Conservation (phyloP, 1,140 invertebrate genomes). For the Apis cerana region DNA sequence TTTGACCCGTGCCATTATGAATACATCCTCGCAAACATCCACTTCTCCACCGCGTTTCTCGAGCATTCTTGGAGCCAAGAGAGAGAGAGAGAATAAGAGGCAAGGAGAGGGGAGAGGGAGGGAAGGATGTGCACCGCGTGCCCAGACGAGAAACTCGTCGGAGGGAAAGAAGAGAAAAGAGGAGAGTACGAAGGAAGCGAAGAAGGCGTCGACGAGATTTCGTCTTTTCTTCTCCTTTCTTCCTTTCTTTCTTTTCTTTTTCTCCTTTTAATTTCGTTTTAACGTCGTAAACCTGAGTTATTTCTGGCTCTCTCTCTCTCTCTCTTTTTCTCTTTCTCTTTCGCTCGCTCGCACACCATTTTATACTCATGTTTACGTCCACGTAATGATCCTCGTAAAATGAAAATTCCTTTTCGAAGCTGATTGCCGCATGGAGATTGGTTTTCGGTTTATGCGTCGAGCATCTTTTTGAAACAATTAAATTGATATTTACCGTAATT, state of each 20-base stretch:
- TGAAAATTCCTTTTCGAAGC: background rate
- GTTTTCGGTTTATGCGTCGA: background rate
- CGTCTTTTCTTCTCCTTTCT: slow-evolving; percentile 44
- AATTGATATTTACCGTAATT: no score
- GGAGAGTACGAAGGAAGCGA: slow-evolving; percentile 30
- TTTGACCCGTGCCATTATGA: slow-evolving; percentile 59
- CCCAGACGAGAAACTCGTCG: slow-evolving; percentile 56
- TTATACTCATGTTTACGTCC: slow-evolving; percentile 25
- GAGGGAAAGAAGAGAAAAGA: slow-evolving; percentile 31
- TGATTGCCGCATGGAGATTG: background rate
- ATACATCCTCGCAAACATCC: slow-evolving; percentile 43
- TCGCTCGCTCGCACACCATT: background rate
- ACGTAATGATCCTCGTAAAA: slow-evolving; percentile 30
- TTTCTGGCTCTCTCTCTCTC: slow-evolving; percentile 49
- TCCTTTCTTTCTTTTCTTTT: background rate
- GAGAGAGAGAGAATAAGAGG: background rate
- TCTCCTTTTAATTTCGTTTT: slow-evolving; percentile 37
- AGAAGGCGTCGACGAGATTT: slow-evolving; percentile 53
- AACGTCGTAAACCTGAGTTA: slow-evolving; percentile 50
- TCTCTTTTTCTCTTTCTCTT: slow-evolving; percentile 18
- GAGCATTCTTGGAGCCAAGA: slow-evolving; percentile 9
- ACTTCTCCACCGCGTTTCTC: slow-evolving; percentile 6
- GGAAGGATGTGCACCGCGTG: slow-evolving; percentile 36
- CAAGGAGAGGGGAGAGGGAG: background rate
- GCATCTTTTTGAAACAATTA: background rate